phyloP scores from a whole-genome alignment of 2,113 vertebrate species.

The Alaudala cheleensis region DNA sequence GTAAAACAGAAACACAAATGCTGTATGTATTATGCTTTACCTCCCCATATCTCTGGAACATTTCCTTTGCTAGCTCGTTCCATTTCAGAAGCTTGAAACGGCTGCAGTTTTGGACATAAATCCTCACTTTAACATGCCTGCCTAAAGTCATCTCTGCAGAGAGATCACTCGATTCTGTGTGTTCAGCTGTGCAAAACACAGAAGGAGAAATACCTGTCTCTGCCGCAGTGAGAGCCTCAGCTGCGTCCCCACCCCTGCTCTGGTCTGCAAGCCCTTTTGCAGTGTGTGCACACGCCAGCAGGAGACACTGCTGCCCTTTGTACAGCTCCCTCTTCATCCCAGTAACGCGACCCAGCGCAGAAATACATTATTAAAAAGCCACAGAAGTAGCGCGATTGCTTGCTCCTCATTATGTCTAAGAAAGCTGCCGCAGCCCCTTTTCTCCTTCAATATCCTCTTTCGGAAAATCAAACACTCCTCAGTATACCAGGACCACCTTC shows the following conservation, averaged over 20 bases:
- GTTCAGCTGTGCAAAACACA: neutral
- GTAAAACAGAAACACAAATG: neutral
- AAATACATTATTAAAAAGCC: neutral
- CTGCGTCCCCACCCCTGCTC: neutral
- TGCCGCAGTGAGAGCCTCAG: neutral
- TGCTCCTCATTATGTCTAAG: neutral
- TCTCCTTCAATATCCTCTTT: neutral
- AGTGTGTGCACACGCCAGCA: slow-evolving; percentile 14
- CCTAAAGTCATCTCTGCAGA: neutral
- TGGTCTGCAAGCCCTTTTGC: neutral
- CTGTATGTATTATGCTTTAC: neutral
- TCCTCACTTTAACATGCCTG: neutral
- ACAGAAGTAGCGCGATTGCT: neutral
- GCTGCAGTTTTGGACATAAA: neutral
- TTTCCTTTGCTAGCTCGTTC: neutral
- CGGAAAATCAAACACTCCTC: neutral
- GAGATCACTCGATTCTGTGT: neutral
- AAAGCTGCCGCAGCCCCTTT: neutral
- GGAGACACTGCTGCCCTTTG: slow-evolving; percentile 58
- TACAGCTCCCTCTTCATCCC: neutral
- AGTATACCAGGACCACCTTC: neutral
- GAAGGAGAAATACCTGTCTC: neutral
- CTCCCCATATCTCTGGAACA: neutral
- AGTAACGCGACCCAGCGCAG: neutral
- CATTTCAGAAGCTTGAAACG: neutral